Evolutionary conservation across 2,888 invertebrate genomes (phyloP).

Genomic region (Palloptera scutellata): DNA sequence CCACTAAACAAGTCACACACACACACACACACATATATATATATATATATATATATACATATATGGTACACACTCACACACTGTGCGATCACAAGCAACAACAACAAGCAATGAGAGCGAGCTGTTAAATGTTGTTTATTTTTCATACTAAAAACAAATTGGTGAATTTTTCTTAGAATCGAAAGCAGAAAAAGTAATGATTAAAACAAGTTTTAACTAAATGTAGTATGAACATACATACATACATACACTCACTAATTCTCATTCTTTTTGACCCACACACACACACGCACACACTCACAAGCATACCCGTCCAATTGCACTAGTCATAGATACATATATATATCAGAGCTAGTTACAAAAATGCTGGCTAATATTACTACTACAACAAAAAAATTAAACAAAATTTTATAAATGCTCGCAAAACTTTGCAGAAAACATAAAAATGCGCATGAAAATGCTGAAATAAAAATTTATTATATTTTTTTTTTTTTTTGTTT

Average conservation of each 20-base stretch:
- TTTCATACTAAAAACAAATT: no score
- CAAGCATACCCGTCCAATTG: no score
- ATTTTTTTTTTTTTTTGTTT: no score
- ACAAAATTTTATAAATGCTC: neutral
- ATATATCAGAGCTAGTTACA: neutral
- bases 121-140: no score
- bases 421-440: neutral
- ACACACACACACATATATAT: neutral
- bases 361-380: conserved; percentile 7
- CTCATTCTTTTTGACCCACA: no score
- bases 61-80: neutral
- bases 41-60: neutral
- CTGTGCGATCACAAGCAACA: no score
- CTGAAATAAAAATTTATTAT: neutral
- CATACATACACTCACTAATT: no score
- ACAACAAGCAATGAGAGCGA: no score
- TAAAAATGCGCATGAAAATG: neutral
- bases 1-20: conserved; percentile 25
- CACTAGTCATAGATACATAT: no score
- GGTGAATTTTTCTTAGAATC: neutral
- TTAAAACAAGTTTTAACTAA: neutral
- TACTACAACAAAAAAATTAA: neutral
- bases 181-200: neutral
- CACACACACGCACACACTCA: no score
- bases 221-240: no score